Percentiles rank a stretch among this genome's conserved stretches.
phyloP scores from a whole-genome alignment of 1,140 invertebrate genomes.

The Drosophila virilis region DNA sequence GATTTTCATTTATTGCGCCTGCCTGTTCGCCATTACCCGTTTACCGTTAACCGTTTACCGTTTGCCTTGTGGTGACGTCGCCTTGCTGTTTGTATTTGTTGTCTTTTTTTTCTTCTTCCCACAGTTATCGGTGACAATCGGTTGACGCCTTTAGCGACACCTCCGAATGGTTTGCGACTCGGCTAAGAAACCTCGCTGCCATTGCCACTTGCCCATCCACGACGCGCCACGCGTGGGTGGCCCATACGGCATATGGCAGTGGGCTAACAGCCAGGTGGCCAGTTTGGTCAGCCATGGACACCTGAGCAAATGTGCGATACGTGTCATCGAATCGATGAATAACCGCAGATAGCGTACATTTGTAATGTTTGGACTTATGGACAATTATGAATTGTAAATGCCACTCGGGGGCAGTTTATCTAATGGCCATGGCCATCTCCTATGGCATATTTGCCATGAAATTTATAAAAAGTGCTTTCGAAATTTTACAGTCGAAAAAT shows the following conservation, averaged over 20 bases:
- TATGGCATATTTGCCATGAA: background rate
- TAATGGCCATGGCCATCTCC: background rate
- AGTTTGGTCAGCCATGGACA: slow-evolving; percentile 11
- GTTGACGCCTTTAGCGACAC: slow-evolving; percentile 10
- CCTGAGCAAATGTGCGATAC: slow-evolving; percentile 1
- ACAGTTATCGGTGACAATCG: slow-evolving; percentile 14
- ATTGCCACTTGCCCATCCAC: background rate
- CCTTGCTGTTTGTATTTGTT: slow-evolving; percentile 1
- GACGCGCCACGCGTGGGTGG: slow-evolving; percentile 10
- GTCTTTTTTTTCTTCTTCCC: background rate
- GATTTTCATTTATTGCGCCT: slow-evolving; percentile 19
- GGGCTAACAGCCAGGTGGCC: no score
- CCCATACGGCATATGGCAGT: background rate
- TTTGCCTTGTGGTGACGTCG: slow-evolving; percentile 4
- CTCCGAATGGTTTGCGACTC: background rate
- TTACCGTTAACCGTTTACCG: background rate
- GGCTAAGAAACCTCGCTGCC: background rate
- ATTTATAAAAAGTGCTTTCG: background rate
- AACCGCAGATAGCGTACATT: background rate
- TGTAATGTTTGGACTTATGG: background rate
- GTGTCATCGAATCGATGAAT: background rate
- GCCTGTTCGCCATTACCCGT: background rate
- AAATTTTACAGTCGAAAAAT: background rate
- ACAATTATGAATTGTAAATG: background rate
- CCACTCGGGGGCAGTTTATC: background rate